phyloP scores from a whole-genome alignment of 2,888 invertebrate species.

The Melikaiella ostensackeni region DNA sequence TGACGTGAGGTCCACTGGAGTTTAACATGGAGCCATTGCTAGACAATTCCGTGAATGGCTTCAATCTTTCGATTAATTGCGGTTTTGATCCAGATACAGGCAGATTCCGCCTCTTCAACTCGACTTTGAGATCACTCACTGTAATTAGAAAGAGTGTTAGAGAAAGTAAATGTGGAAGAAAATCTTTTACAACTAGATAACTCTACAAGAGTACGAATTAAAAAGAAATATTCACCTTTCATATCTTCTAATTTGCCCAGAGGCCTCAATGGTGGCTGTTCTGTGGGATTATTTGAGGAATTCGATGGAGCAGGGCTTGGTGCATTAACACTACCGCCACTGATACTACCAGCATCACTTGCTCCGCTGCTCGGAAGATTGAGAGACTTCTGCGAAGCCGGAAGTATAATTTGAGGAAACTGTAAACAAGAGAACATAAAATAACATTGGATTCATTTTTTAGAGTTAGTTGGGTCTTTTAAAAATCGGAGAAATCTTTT shows the following conservation, averaged over 20 bases:
- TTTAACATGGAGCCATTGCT: slow-evolving; percentile 66
- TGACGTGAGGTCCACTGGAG: slow-evolving; percentile 73
- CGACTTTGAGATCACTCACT: slow-evolving; percentile 95
- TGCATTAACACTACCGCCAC: slow-evolving; percentile 70
- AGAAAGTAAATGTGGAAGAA: slow-evolving; percentile 28
- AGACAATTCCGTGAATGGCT: slow-evolving; percentile 82
- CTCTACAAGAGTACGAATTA: not conserved
- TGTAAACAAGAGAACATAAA: slow-evolving; percentile 60
- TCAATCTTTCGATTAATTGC: slow-evolving; percentile 93
- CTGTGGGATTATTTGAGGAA: slow-evolving; percentile 70
- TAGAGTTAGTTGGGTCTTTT: no score
- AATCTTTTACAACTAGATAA: not conserved
- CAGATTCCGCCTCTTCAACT: slow-evolving; percentile 94
- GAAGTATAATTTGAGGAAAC: slow-evolving; percentile 89
- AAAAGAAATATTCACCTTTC: slow-evolving; percentile 80
- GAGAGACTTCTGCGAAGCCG: slow-evolving; percentile 82
- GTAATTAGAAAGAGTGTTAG: slow-evolving; percentile 44
- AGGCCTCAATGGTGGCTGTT: slow-evolving; percentile 76
- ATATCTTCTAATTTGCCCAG: slow-evolving; percentile 91
- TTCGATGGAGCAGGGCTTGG: slow-evolving; percentile 73
- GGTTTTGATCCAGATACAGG: slow-evolving; percentile 98
- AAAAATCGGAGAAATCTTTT: no score
- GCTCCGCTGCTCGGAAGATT: slow-evolving; percentile 73
- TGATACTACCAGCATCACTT: slow-evolving; percentile 75
- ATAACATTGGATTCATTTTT: no score